These are phyloP conservation scores for Euwallacea fornicatus DNA, from an alignment of 1,140 invertebrate species.

Conservation along the genomic window DNA sequence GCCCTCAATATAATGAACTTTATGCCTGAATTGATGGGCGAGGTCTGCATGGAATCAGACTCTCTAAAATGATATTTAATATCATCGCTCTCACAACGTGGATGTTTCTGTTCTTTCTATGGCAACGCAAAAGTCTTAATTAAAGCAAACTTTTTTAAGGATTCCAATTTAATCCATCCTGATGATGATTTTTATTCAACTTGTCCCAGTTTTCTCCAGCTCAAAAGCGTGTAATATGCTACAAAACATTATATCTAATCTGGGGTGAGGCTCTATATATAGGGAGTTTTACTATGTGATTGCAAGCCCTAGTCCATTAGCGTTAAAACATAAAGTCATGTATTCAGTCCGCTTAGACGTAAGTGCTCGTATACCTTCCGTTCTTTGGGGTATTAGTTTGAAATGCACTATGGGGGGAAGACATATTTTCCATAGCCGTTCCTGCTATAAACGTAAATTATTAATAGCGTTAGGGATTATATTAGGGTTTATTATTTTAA, in stretches of 20 bases:
- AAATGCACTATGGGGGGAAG: constrained; percentile 19
- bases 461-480: constrained; percentile 6
- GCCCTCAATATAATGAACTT: constrained; percentile 18
- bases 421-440: constrained; percentile 11
- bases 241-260: neutral
- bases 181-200: too few species aligned
- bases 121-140: constrained; percentile 13
- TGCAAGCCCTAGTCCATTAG: constrained; percentile 16
- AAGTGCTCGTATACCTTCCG: constrained; percentile 19
- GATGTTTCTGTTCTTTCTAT: constrained; percentile 11
- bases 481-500: too few species aligned
- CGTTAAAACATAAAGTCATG: constrained; percentile 22
- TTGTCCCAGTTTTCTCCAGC: too few species aligned
- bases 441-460: constrained; percentile 12
- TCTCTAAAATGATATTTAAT: constrained; percentile 25
- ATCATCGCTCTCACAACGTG: constrained; percentile 11
- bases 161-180: neutral
- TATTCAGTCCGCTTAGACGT: constrained; percentile 18
- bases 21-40: constrained; percentile 13
- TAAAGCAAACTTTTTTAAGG: constrained; percentile 9
- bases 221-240: neutral
- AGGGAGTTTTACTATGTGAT: neutral
- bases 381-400: constrained; percentile 26
- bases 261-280: neutral
- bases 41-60: constrained; percentile 15